Percentiles rank a stretch among this genome's conserved stretches.
Conservation (phyloP, 2,797 vertebrate genomes). For the Sylvia borin region DNA sequence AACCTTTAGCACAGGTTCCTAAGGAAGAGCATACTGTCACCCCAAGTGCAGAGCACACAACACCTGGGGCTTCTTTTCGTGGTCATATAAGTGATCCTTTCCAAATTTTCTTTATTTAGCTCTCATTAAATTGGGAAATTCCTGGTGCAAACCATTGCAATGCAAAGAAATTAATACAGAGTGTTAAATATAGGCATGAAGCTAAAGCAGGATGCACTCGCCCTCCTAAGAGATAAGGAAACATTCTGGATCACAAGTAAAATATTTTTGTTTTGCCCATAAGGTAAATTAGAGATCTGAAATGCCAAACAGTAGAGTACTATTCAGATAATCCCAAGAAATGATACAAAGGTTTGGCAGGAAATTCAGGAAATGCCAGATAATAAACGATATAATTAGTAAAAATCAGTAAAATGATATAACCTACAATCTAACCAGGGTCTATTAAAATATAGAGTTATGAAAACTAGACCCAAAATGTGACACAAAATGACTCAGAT, state of each 20-base stretch:
- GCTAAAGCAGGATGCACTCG: not conserved
- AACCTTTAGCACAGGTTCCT: not conserved
- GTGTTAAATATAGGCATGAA: not conserved
- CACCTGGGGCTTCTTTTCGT: not conserved
- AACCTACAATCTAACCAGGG: not conserved
- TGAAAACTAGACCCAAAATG: not conserved
- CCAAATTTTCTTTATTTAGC: not conserved
- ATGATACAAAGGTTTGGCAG: not conserved
- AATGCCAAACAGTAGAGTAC: not conserved
- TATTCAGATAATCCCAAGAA: not conserved
- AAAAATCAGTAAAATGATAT: not conserved
- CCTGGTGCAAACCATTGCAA: not conserved
- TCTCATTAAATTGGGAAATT: not conserved
- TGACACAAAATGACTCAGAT: not conserved
- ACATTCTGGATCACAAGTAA: not conserved
- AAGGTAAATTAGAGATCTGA: not conserved
- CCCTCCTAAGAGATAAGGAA: not conserved
- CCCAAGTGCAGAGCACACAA: not conserved
- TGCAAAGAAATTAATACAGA: fast-evolving
- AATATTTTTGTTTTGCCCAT: not conserved
- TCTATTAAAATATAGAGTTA: not conserved
- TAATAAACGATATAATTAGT: not conserved
- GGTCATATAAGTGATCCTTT: not conserved
- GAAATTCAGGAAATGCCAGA: not conserved
- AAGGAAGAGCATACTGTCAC: not conserved